phyloP scores from a whole-genome alignment of 2,888 invertebrate species.

The Diplazon laetatorius region DNA sequence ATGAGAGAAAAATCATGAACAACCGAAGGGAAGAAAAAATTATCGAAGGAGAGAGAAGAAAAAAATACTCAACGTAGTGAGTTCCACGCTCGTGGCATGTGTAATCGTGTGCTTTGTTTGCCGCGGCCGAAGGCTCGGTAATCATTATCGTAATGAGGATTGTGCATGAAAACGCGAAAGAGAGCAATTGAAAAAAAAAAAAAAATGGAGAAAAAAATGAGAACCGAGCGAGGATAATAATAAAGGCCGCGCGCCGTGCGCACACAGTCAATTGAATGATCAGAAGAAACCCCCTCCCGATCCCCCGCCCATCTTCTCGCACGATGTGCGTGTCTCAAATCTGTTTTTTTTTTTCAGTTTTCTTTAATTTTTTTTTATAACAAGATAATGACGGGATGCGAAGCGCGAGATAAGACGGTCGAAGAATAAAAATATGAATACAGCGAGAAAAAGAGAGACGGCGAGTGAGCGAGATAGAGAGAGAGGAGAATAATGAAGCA shows the following conservation, averaged over 20 bases:
- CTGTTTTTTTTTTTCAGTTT: no score
- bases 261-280: constrained; percentile 28
- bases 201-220: constrained; percentile 8
- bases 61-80: neutral
- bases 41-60: neutral
- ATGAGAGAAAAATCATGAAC: no score
- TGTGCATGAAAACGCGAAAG: constrained; percentile 6
- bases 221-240: neutral
- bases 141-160: constrained; percentile 14
- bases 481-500: constrained; percentile 7
- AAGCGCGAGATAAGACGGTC: neutral
- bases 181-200: neutral
- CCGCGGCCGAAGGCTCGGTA: neutral
- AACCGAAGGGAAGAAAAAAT: no score
- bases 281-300: constrained; percentile 1
- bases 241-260: neutral
- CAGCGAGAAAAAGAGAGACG: neutral
- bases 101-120: neutral
- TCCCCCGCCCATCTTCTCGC: no score
- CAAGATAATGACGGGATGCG: constrained; percentile 14
- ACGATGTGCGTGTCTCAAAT: neutral
- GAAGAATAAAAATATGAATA: constrained; percentile 11
- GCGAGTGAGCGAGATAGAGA: neutral
- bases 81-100: no score
- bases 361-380: constrained; percentile 1